Evolutionary conservation across 2,888 invertebrate genomes (phyloP).

Genomic region (Nymphalis urticae): DNA sequence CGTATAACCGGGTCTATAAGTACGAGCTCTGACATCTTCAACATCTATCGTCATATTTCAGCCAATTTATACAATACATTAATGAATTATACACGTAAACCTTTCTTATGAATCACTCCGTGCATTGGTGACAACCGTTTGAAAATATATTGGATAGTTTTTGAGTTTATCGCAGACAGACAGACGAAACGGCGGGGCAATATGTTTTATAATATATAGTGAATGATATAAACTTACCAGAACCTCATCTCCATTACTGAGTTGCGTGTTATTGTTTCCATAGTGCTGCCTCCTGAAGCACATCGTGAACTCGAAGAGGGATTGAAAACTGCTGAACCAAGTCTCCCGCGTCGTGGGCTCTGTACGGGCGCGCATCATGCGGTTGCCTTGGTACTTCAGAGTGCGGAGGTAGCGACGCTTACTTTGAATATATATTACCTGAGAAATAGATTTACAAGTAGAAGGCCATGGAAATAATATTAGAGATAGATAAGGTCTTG

Average conservation of each 20-base stretch:
- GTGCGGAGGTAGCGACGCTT: slow-evolving; percentile 76
- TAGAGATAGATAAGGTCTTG: no score
- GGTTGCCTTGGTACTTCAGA: slow-evolving; percentile 76
- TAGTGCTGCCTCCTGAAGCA: slow-evolving; percentile 60
- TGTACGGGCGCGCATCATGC: slow-evolving; percentile 55
- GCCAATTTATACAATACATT: no score
- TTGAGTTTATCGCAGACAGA: no score
- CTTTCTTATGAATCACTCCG: no score
- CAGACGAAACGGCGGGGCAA: no score
- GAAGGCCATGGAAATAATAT: not conserved
- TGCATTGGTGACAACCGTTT: no score
- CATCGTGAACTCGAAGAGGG: slow-evolving; percentile 65
- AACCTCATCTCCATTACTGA: slow-evolving; percentile 65
- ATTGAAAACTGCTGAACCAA: slow-evolving; percentile 55
- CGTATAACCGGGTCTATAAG: no score
- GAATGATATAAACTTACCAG: slow-evolving; percentile 51
- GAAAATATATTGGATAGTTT: no score
- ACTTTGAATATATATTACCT: slow-evolving; percentile 80
- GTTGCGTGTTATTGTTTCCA: slow-evolving; percentile 62
- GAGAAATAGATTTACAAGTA: slow-evolving; percentile 8
- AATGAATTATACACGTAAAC: no score
- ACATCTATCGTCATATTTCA: no score
- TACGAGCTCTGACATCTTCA: no score
- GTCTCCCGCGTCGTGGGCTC: slow-evolving; percentile 36
- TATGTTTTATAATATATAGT: no score